Evolutionary conservation across 2,113 vertebrate species (phyloP), one percentile per base, ranked within the genome.

Genomic region (Stomatorhinus ivindoensis): DNA sequence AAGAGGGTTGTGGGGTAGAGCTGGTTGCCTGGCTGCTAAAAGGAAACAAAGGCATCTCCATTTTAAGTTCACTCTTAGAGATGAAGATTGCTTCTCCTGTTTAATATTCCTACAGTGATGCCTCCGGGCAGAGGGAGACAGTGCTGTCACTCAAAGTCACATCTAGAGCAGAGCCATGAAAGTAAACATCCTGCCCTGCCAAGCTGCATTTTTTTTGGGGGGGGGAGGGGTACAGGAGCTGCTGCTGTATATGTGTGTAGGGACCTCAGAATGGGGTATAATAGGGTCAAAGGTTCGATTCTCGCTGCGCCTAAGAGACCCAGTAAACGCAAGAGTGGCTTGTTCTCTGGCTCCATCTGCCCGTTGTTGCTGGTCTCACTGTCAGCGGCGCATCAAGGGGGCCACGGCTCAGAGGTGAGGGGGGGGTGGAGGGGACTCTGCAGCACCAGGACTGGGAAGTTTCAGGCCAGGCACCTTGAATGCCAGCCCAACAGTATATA

Each of bases 81-180:
- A 51, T 88, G 65, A 88, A 50, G 15, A 31, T 39, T 17, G 4
- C 46, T 35, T 51, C 44, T 80, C 27, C 87, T 3, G 27, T 24
- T 73, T 76, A 27, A 21, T 42, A 73, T 73, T 80, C n/a, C 27
- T 31, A 50, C 48, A 35, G 65, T 35, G 65, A 80, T 10, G 19
- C 61, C 61, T 73, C 19, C 1, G 11, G 61, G 65, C 24, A 76
- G 47, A 46, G 46, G 31, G 65, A 80, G 87, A 73, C 87, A 48
- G 42, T 42, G 7, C 53, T 46, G 87, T 69, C 87, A 88, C 42
- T 88, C 24, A 73, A 24, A 27, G n/a, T 27, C 87, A 44, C 11
- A 46, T 76, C n/a, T 35, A 88, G 87, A 88, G 42, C 24, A 47
- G 69, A 65, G 87, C 47, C 27, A 17, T 88, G 42, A 87, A 87